Conservation (phyloP, 2,113 vertebrate species). For the Campylomormyrus tamandua region DNA sequence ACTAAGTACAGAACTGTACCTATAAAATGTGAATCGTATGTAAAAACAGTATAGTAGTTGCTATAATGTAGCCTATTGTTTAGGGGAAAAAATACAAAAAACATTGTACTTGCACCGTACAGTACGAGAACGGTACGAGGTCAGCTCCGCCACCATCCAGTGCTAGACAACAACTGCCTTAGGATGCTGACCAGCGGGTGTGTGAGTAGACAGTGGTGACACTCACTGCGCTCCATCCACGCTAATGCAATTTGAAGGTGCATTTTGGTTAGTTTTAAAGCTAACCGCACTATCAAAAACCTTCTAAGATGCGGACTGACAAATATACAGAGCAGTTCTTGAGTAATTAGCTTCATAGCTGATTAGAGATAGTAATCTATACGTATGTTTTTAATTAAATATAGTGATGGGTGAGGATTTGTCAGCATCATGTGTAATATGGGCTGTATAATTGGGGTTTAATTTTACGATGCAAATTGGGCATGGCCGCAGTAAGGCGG, state of each 20-base stretch:
- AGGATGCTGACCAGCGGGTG: background rate
- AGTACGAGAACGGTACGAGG: background rate
- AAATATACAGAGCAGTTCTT: background rate
- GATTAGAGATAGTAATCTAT: background rate
- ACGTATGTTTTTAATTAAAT: background rate
- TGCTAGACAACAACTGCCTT: background rate
- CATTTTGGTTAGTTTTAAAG: background rate
- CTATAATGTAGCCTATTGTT: background rate
- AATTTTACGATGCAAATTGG: constrained; percentile 7
- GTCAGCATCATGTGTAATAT: background rate
- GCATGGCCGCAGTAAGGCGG: background rate
- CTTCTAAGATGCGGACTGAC: background rate
- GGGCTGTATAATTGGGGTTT: background rate
- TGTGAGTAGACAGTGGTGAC: background rate
- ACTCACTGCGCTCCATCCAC: background rate
- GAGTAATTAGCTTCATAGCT: background rate
- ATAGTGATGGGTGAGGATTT: background rate
- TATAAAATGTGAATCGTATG: background rate
- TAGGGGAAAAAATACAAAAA: background rate
- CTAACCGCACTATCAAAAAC: background rate
- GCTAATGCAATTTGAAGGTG: background rate
- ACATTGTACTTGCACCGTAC: background rate
- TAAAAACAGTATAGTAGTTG: background rate
- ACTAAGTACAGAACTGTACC: background rate
- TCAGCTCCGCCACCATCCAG: background rate